Conservation (phyloP, 2,797 vertebrate species). For the Vultur gryphus region DNA sequence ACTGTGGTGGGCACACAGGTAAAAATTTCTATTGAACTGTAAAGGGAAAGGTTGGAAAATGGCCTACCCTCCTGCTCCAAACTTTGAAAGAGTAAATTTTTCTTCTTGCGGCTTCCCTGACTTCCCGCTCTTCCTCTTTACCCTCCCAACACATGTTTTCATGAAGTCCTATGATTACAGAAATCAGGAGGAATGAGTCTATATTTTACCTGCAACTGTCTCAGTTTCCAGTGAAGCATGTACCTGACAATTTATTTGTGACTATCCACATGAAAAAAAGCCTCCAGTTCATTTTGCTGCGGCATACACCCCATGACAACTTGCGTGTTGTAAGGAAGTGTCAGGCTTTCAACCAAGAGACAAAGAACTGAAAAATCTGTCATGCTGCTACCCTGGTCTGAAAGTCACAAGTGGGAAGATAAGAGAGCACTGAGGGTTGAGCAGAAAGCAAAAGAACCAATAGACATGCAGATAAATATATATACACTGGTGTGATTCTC, state of each 20-base stretch:
- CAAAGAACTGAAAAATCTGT: background rate
- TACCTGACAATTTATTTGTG: background rate
- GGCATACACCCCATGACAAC: background rate
- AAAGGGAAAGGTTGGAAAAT: background rate
- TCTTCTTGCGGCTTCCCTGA: background rate
- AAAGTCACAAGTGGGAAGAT: background rate
- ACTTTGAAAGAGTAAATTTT: background rate
- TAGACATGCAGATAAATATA: background rate
- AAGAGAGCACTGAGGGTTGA: background rate
- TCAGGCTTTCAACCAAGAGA: background rate
- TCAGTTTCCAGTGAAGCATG: background rate
- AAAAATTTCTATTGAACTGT: background rate
- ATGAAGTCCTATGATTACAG: background rate
- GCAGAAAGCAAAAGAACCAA: background rate
- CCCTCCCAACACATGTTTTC: fast-evolving
- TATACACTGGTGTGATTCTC: background rate
- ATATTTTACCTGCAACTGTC: background rate
- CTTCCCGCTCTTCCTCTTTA: background rate
- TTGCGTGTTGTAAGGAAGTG: background rate
- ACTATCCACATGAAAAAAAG: background rate
- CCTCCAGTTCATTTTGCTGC: background rate
- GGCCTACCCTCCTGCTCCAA: background rate
- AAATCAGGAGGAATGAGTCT: background rate
- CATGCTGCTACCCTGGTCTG: background rate
- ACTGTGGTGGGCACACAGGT: background rate